phyloP scores from a whole-genome alignment of 2,888 invertebrate species.

The Dicranocentrus wangi region DNA sequence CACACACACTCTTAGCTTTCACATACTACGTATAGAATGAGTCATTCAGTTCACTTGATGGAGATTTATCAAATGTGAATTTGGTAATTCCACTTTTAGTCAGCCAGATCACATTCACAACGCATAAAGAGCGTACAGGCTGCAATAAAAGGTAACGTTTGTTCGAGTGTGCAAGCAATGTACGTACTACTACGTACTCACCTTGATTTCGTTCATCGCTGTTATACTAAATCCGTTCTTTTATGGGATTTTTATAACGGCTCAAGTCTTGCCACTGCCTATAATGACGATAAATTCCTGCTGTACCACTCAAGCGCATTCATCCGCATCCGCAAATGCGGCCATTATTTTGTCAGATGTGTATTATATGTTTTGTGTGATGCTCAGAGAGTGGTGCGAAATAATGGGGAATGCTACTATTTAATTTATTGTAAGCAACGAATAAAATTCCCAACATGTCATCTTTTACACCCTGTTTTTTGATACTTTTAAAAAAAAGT shows the following conservation, averaged over 20 bases:
- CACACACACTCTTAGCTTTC: too few relatives aligned
- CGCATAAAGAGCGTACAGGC: too few relatives aligned
- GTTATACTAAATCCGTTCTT: constrained; percentile 28
- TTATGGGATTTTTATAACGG: constrained; percentile 41
- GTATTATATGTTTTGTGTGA: not conserved
- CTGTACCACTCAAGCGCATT: constrained; percentile 42
- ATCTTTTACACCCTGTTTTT: too few relatives aligned
- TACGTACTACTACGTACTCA: not conserved
- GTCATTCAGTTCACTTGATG: constrained; percentile 17
- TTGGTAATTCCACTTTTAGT: not conserved
- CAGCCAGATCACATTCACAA: too few relatives aligned
- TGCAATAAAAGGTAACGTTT: too few relatives aligned
- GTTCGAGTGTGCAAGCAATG: too few relatives aligned
- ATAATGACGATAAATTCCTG: not conserved
- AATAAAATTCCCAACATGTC: too few relatives aligned
- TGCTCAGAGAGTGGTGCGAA: not conserved
- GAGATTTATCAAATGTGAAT: constrained; percentile 7
- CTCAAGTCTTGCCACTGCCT: constrained; percentile 9
- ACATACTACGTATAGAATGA: too few relatives aligned
- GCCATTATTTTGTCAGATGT: constrained; percentile 6
- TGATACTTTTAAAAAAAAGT: too few relatives aligned
- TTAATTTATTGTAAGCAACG: too few relatives aligned
- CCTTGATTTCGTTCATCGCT: constrained; percentile 43
- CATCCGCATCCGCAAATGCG: constrained; percentile 55
- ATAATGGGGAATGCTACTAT: not conserved